Conservation (phyloP, 2,113 vertebrate genomes). For the Lophura nycthemera region DNA sequence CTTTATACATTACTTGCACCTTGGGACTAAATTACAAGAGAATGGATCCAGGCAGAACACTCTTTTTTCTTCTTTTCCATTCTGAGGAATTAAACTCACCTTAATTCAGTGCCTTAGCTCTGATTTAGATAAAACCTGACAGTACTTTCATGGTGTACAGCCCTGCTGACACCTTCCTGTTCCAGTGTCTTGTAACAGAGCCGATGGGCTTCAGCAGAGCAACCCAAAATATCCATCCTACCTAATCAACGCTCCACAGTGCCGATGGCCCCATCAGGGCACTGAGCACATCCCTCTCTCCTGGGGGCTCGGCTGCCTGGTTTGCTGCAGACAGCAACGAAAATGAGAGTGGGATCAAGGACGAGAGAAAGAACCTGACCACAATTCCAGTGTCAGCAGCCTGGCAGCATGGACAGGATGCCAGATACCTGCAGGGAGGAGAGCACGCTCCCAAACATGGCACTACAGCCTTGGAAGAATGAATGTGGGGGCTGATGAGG, state of each 20-base stretch:
- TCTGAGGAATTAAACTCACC: not conserved
- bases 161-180: not conserved
- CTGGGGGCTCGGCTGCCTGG: not conserved
- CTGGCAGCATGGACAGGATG: not conserved
- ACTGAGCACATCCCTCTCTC: not conserved
- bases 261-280: not conserved
- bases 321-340: not conserved
- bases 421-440: not conserved
- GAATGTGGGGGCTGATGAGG: fast-evolving
- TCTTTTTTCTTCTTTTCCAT: not conserved
- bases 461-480: not conserved
- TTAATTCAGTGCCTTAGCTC: not conserved
- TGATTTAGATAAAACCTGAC: not conserved
- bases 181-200: not conserved
- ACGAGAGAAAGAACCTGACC: not conserved
- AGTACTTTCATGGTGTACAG: not conserved
- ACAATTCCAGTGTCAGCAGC: not conserved
- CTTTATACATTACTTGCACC: not conserved
- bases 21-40: not conserved
- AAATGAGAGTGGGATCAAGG: not conserved
- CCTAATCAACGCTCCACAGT: fast-evolving
- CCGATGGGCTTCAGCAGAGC: not conserved
- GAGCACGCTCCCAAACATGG: fast-evolving
- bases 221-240: not conserved
- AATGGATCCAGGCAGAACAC: not conserved